Conservation (phyloP, 2,797 vertebrate genomes). For the Hydrolagus colliei region DNA sequence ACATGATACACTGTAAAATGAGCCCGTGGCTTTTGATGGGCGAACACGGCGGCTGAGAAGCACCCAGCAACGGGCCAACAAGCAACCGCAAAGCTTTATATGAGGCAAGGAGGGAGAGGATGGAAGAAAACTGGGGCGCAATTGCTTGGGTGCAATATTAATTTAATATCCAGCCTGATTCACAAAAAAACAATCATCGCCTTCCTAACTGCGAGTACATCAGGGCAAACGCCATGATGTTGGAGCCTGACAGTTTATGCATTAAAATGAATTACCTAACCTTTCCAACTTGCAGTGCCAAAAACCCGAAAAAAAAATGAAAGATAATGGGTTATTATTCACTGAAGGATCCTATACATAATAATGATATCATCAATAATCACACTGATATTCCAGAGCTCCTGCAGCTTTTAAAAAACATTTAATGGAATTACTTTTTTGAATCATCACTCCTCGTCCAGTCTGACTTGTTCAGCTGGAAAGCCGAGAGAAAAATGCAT, state of each 20-base stretch:
- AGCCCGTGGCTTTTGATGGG: too few species aligned
- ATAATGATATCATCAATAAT: constrained; percentile 72
- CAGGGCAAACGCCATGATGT: constrained; percentile 56
- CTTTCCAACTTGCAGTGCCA: constrained; percentile 68
- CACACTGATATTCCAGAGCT: constrained; percentile 48
- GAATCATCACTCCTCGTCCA: constrained; percentile 55
- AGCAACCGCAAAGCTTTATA: too few species aligned
- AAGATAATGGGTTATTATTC: constrained; percentile 71
- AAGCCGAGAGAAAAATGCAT: constrained; percentile 58
- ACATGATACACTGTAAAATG: too few species aligned
- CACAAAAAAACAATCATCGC: constrained; percentile 60
- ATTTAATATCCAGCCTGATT: constrained; percentile 56
- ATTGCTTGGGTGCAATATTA: constrained; percentile 37
- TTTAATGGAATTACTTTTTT: constrained; percentile 63
- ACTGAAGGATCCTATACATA: constrained; percentile 64
- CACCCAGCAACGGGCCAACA: too few species aligned
- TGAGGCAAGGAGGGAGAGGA: too few species aligned
- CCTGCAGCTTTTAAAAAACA: constrained; percentile 62
- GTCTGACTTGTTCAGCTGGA: constrained; percentile 52
- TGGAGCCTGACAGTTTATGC: constrained; percentile 65
- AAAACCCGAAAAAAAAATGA: constrained; percentile 68
- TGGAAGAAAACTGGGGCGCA: background rate
- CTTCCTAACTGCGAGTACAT: constrained; percentile 54
- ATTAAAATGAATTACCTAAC: constrained; percentile 74
- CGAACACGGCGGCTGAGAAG: too few species aligned